Percentiles rank a stretch among this genome's conserved stretches.
Conservation (phyloP, 2,888 invertebrate genomes). For the Portevinia maculata region DNA sequence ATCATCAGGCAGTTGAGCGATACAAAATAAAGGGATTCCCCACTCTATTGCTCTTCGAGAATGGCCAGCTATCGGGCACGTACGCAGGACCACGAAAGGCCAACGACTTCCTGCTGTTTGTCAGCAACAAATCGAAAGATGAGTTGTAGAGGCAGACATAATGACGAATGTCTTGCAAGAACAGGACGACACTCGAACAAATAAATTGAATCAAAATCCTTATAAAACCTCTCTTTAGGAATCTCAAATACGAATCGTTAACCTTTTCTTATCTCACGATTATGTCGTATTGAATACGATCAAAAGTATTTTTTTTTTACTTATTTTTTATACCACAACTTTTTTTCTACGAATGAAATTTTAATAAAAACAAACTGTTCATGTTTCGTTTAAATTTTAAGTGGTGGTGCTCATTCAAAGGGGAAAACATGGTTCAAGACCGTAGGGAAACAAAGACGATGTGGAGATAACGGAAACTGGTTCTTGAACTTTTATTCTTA, state of each 20-base stretch:
- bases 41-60: conserved; percentile 86
- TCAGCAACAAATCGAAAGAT: conserved; percentile 54
- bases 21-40: conserved; percentile 87
- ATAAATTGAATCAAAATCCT: neutral
- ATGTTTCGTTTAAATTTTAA: conserved; percentile 21
- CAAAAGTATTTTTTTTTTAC: conserved; percentile 45
- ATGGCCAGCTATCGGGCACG: conserved; percentile 84
- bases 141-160: conserved; percentile 38
- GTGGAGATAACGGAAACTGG: too few species aligned
- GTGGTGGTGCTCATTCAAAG: neutral
- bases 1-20: conserved; percentile 85
- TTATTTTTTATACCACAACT: conserved; percentile 22
- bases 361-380: conserved; percentile 34
- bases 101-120: conserved; percentile 83
- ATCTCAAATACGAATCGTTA: conserved; percentile 1
- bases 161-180: conserved; percentile 26
- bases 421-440: too few species aligned
- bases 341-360: conserved; percentile 28
- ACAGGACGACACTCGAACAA: neutral
- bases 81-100: conserved; percentile 85
- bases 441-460: too few species aligned
- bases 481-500: too few species aligned
- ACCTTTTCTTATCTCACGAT: conserved; percentile 5
- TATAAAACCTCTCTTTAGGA: neutral
- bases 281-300: conserved; percentile 1